Conservation (phyloP, 2,113 vertebrate species). For the Sprattus sprattus region DNA sequence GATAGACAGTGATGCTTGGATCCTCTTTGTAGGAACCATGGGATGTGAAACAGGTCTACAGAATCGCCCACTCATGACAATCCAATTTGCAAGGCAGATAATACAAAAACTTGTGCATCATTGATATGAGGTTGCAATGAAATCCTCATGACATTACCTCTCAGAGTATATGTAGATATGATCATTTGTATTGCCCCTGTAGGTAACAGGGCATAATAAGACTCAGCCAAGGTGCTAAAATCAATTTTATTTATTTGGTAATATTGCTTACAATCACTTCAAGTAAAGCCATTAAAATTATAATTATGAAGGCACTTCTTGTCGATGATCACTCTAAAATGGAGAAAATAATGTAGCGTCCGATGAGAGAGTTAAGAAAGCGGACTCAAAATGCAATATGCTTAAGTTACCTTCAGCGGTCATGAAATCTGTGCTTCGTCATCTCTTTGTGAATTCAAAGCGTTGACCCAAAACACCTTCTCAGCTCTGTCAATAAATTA, state of each 20-base stretch:
- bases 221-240: background rate
- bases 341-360: background rate
- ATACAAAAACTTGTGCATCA: no score
- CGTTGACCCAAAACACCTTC: background rate
- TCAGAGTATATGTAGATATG: no score
- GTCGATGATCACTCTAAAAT: background rate
- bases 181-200: no score
- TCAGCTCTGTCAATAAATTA: background rate
- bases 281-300: background rate
- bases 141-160: no score
- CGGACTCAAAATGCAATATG: background rate
- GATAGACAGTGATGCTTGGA: no score
- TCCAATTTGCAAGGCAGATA: no score
- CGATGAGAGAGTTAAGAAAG: background rate
- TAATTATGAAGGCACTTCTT: background rate
- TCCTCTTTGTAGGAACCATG: no score
- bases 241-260: background rate
- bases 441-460: background rate
- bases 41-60: no score
- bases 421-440: background rate
- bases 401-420: background rate
- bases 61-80: no score
- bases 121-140: no score
- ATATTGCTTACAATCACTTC: background rate
- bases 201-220: no score